Conservation (phyloP, 2,888 invertebrate genomes). For the Tenthredo distinguenda region DNA sequence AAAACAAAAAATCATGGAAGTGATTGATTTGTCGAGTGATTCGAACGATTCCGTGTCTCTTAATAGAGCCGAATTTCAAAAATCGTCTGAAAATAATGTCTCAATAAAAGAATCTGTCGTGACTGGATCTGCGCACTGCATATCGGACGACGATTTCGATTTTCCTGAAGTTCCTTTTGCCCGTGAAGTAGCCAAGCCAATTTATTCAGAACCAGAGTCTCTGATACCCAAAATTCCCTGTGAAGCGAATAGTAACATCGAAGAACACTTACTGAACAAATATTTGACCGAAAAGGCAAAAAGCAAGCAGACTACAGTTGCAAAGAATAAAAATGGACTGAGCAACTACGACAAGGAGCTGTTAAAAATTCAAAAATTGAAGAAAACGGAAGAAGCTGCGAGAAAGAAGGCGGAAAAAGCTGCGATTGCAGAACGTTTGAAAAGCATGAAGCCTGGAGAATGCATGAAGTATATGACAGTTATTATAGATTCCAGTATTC, state of each 20-base stretch:
- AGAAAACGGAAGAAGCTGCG: constrained; percentile 56
- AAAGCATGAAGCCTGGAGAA: constrained; percentile 67
- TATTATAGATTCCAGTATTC: constrained; percentile 65
- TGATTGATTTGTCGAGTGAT: constrained; percentile 58
- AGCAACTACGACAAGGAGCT: constrained; percentile 34
- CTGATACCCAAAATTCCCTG: too few species aligned
- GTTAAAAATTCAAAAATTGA: constrained; percentile 52
- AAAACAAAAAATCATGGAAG: constrained; percentile 22
- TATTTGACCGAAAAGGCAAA: constrained; percentile 18
- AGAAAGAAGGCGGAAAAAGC: constrained; percentile 64
- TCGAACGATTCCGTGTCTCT: constrained; percentile 57
- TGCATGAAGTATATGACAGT: constrained; percentile 70
- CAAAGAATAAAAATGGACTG: constrained; percentile 44
- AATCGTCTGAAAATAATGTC: not conserved
- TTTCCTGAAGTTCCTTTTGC: constrained; percentile 61
- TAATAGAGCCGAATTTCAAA: too few species aligned
- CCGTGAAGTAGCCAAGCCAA: not conserved
- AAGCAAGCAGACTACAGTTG: not conserved
- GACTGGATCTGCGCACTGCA: not conserved
- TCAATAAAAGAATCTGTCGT: not conserved
- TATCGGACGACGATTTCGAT: constrained; percentile 55
- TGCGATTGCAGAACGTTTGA: constrained; percentile 62
- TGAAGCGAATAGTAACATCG: constrained; percentile 20
- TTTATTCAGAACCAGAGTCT: not conserved
- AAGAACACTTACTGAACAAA: constrained; percentile 34